These are phyloP conservation scores for Halocynthia roretzi DNA, from an alignment of 23 tunicate genomes.

Conservation along the genomic window DNA sequence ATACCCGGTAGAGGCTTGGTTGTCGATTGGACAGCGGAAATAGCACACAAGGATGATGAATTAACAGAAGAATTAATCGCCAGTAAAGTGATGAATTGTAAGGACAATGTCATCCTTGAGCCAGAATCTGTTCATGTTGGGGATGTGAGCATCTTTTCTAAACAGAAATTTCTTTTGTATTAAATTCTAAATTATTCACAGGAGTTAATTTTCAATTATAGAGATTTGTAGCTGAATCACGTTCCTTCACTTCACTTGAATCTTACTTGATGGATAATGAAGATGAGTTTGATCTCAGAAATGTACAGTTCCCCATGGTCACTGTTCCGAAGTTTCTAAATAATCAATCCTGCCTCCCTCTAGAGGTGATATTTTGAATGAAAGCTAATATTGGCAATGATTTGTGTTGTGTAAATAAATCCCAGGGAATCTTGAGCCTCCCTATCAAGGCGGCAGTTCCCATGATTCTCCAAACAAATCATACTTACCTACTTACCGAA, in stretches of 20 bases:
- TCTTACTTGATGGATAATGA: conserved; percentile 10
- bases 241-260: conserved; percentile 4
- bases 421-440: too few species aligned
- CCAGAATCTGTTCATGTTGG: conserved; percentile 17
- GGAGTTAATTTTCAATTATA: not conserved
- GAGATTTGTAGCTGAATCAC: not conserved
- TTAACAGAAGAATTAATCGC: not conserved
- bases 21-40: conserved; percentile 7
- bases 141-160: not conserved
- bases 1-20: conserved; percentile 1
- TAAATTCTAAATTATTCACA: not conserved
- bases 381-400: too few species aligned
- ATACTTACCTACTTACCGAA: too few species aligned
- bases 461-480: too few species aligned
- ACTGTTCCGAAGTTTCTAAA: not conserved
- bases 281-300: conserved; percentile 17
- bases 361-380: not conserved
- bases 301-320: not conserved
- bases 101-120: conserved; percentile 6
- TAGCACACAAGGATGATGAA: not conserved
- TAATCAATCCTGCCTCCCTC: conserved; percentile 11
- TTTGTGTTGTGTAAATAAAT: too few species aligned
- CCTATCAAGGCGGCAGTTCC: too few species aligned
- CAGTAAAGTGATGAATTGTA: conserved; percentile 1
- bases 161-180: not conserved